Base-by-base conservation (phyloP, 2,113 vertebrate genomes). In the Tor tambroides region DNA sequence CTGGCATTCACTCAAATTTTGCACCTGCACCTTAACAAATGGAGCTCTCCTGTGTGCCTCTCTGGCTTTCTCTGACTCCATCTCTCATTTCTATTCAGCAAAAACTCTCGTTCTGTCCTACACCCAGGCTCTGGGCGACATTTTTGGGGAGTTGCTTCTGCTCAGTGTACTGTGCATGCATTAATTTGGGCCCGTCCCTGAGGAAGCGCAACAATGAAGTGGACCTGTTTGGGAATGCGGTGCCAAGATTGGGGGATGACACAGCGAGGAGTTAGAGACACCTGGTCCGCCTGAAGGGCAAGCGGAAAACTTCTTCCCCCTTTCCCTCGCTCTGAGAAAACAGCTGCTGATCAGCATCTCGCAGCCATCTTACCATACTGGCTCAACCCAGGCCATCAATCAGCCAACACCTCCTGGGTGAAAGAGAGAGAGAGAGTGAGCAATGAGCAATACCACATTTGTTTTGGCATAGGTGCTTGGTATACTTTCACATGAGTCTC, bases 11-110 rank as follows among this genome's bases (percentile, higher is more conserved):
- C 94, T 96, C 97, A 97, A 93, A 93, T 93, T 92, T 89, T 95
- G 94, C 96, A 97, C 97, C 97, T 97, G 97, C 95, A 94, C 92
- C 93, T 95, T 94, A 95, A 94, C 88, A 93, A 96, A 91, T 94
- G 95, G 93, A 90, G 93, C 93, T 95, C 95, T 95, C 95, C 89
- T 92, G 92, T 93, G 91, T 87, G 87, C 85, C 87, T 93, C 94
- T 91, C 94, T 92, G 91, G 90, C 88, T 84, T 91, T 91, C 93
- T 94, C 93, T 90, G 89, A 91, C 92, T 91, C 88, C 92, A 86
- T 87, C 86, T 90, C 88, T 30, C 90, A 84, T 86, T 88, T 89
- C 84, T 90, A 90, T 90, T 91, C 90, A 91, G 91, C 90, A 93
- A 90, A 91, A 93, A 92, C 88, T 91, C 91, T 89, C 88, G 86